Conservation (phyloP, 2,888 invertebrate genomes). For the Tortricodes alternella region DNA sequence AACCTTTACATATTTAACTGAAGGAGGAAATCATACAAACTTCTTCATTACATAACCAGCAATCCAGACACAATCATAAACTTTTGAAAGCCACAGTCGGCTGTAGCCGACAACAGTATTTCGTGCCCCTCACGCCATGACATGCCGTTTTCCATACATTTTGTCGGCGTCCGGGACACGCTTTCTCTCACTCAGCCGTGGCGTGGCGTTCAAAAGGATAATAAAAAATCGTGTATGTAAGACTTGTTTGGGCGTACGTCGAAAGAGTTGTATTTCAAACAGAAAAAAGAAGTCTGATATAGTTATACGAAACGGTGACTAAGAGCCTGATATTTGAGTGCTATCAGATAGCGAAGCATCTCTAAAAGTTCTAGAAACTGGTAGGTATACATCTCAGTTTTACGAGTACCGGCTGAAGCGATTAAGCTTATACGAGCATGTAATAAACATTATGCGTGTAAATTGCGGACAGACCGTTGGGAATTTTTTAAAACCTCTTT, state of each 20-base stretch:
- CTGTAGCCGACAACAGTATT: too few relatives aligned
- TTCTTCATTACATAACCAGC: too few relatives aligned
- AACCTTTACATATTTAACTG: too few relatives aligned
- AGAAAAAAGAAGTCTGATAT: constrained; percentile 29
- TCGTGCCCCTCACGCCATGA: too few relatives aligned
- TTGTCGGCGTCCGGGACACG: too few relatives aligned
- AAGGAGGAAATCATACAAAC: too few relatives aligned
- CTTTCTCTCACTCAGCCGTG: too few relatives aligned
- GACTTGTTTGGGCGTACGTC: constrained; percentile 21
- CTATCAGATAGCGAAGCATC: constrained; percentile 51
- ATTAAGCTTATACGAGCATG: constrained; percentile 1
- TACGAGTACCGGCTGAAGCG: constrained; percentile 15
- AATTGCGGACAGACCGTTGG: not conserved
- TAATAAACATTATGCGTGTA: constrained; percentile 1
- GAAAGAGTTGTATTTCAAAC: constrained; percentile 18
- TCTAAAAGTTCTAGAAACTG: constrained; percentile 43
- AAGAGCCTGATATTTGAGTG: constrained; percentile 66
- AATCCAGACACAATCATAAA: too few relatives aligned
- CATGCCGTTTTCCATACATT: too few relatives aligned
- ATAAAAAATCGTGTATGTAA: too few relatives aligned
- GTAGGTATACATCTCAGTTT: constrained; percentile 12
- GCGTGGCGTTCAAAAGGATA: too few relatives aligned
- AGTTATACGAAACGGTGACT: constrained; percentile 54
- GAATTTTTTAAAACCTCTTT: not conserved
- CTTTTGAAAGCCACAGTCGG: too few relatives aligned